Evolutionary conservation across 2,113 vertebrate genomes (phyloP).

Genomic region (Eulemur macaco): DNA sequence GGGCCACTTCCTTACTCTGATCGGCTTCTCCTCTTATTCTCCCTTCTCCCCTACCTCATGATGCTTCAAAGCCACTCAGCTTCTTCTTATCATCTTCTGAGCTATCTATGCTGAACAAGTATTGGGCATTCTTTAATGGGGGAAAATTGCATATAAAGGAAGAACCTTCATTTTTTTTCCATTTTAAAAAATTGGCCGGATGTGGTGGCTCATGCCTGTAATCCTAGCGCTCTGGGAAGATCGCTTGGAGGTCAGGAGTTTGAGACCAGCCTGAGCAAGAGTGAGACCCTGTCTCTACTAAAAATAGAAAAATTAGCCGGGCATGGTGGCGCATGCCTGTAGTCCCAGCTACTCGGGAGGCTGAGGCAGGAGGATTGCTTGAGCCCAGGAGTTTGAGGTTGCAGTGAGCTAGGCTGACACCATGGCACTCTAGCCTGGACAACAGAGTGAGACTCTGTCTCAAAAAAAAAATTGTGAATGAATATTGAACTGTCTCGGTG

Average conservation of each 20-base stretch:
- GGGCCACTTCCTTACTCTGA: neutral
- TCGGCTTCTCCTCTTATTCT: neutral
- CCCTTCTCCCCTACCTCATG: neutral
- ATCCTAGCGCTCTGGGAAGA: too few species aligned
- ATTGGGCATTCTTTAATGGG: neutral
- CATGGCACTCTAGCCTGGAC: too few species aligned
- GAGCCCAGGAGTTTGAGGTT: too few species aligned
- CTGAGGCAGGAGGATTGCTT: too few species aligned
- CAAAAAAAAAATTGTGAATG: neutral
- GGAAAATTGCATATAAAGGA: neutral
- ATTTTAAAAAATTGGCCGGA: neutral
- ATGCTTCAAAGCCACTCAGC: neutral
- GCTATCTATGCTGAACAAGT: neutral
- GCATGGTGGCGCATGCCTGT: too few species aligned
- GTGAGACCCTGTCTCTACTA: too few species aligned
- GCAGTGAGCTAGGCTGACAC: too few species aligned
- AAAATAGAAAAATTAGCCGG: too few species aligned
- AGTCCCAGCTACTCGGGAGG: too few species aligned
- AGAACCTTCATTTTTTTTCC: constrained; percentile 1
- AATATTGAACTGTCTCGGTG: neutral
- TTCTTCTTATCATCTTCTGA: neutral
- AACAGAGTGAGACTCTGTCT: neutral
- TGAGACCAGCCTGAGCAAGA: too few species aligned
- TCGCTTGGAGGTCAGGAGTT: too few species aligned
- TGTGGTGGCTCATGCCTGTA: neutral